These are phyloP conservation scores for Nasonia vitripennis DNA, from an alignment of 1,140 invertebrate genomes.

Conservation along the genomic window DNA sequence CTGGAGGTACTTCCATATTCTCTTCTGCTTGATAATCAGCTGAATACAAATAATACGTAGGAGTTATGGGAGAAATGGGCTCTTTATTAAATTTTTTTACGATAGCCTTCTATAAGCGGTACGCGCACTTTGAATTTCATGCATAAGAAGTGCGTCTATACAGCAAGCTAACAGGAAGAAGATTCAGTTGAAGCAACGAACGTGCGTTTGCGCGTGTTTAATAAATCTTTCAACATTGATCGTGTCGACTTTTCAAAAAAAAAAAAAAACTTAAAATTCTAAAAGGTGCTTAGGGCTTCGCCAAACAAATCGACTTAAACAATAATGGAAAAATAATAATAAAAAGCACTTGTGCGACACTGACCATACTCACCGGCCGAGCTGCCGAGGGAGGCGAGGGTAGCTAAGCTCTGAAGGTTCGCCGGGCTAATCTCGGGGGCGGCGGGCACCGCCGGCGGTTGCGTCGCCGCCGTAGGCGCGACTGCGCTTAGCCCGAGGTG, in stretches of 20 bases:
- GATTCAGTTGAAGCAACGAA: not conserved
- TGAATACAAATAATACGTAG: not conserved
- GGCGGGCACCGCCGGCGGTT: conserved; percentile 63
- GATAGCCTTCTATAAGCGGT: no score
- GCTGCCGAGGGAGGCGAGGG: conserved; percentile 75
- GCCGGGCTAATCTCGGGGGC: conserved; percentile 76
- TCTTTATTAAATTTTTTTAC: not conserved
- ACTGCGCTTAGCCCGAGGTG: conserved; percentile 78
- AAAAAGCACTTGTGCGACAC: conserved; percentile 58
- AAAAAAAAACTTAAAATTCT: not conserved
- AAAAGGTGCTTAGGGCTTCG: not conserved
- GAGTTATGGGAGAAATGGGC: not conserved
- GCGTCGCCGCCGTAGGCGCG: conserved; percentile 66
- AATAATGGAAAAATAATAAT: not conserved
- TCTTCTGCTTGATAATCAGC: not conserved
- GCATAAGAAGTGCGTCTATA: no score
- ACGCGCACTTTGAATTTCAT: no score
- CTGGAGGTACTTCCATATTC: no score
- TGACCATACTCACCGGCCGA: conserved; percentile 72
- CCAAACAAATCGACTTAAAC: no score
- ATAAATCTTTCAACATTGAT: no score
- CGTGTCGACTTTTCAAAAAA: no score
- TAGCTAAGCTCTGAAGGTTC: conserved; percentile 80
- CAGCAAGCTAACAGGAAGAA: not conserved
- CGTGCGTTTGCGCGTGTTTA: no score